Base-by-base conservation (phyloP, 2,797 vertebrate species). In the Staurois parvus region DNA sequence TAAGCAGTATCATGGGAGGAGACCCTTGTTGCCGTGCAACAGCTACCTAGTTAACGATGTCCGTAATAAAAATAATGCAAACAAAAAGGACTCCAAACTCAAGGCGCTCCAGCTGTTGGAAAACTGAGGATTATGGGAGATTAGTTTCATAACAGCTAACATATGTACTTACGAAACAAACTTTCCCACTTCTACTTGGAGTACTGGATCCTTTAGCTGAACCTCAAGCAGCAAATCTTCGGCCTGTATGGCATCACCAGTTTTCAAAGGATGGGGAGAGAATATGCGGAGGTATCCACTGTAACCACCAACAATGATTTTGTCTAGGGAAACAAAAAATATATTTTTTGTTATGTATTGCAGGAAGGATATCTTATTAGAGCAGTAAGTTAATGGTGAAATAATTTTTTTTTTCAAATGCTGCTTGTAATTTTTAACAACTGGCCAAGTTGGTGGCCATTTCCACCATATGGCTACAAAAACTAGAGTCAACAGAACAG, bases 111-210 rank as follows among this genome's bases (percentile, higher is more conserved):
- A 56, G 45, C 19, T 59, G 6, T 12, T n/a, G 26, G 21, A 24
- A 26, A 42, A 19, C 4, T 1, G 11, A 69, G 6, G n/a, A 4
- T 32, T 2, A 26, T 81, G 62, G 52, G 1, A 17, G 26, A 59
- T 24, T 52, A 52, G 48, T 52, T 52, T 52, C 15, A 15, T 45
- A 45, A 45, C 42, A 52, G 48, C 48, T 4, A 52, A 52, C 17
- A 52, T 52, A 52, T 56, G 17, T 89, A 99, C 98, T 99, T 94
- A 99, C 98, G 97, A 99, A 91, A 99, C 97, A 89, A 99, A 99
- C 92, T 96, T 98, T 83, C 98, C 98, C 77, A 97, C 93, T 94
- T 98, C 97, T 91, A 99, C 94, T 88, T 99, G 98, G 85, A 99
- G 91, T 90, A 99, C 89, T 72, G 97, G 95, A 59, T 98, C 96